Conservation (phyloP, 2,888 invertebrate species). For the Syrphus vitripennis region DNA sequence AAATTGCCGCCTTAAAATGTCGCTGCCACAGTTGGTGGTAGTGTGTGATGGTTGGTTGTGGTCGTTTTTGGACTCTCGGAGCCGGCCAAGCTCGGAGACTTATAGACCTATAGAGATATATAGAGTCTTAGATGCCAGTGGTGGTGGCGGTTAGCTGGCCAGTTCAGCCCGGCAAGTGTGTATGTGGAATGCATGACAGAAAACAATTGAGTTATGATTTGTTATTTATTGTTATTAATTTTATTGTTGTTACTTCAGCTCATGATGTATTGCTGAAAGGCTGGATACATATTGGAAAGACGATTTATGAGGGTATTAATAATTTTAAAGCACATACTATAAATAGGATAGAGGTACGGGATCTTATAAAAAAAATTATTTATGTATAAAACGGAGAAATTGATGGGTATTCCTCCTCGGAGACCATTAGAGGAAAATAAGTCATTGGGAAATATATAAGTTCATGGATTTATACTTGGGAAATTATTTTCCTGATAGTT, state of each 20-base stretch:
- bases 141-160: background rate
- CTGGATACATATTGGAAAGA: slow-evolving; percentile 22
- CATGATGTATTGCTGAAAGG: slow-evolving; percentile 51
- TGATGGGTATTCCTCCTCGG: background rate
- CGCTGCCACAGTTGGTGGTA: slow-evolving; percentile 73
- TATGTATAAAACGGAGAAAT: background rate
- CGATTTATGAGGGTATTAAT: slow-evolving; percentile 12
- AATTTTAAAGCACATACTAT: slow-evolving; percentile 8
- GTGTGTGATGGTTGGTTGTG: background rate
- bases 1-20: slow-evolving; percentile 81
- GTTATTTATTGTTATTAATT: slow-evolving; percentile 52
- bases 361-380: background rate
- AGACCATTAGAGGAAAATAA: background rate
- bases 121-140: slow-evolving; percentile 9
- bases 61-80: background rate
- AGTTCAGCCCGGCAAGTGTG: slow-evolving; percentile 18
- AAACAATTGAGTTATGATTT: slow-evolving; percentile 64
- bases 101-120: background rate
- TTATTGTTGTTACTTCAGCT: slow-evolving; percentile 30
- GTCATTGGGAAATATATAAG: background rate
- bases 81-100: background rate
- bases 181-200: slow-evolving; percentile 30
- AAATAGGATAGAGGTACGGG: no score
- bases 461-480: background rate
- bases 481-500: background rate